Percentiles rank a stretch among this genome's conserved stretches.
phyloP scores from a whole-genome alignment of 2,113 vertebrate species.

The Myotis lucifugus region DNA sequence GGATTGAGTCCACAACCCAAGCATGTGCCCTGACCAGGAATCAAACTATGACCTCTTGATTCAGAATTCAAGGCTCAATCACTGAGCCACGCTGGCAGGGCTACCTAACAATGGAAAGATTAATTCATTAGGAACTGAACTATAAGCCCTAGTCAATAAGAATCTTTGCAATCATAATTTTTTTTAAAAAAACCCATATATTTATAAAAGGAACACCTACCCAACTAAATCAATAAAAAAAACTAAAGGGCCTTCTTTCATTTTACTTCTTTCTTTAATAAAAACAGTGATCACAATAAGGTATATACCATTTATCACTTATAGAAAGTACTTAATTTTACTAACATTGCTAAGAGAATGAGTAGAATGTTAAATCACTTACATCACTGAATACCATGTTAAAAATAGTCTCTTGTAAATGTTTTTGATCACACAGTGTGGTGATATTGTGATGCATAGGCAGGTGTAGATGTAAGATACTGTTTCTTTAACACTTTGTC shows the following conservation, averaged over 20 bases:
- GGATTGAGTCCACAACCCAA: too few relatives aligned
- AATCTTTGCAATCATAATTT: not conserved
- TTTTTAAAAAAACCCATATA: not conserved
- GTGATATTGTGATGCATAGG: conserved; percentile 77
- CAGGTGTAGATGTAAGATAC: conserved; percentile 76
- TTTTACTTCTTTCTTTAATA: not conserved
- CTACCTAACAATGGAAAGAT: not conserved
- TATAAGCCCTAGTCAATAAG: not conserved
- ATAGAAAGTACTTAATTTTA: not conserved
- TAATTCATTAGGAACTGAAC: conserved; percentile 7
- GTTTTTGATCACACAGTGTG: conserved; percentile 56
- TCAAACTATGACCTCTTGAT: too few relatives aligned
- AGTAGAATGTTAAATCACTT: conserved; percentile 61
- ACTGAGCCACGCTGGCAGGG: too few relatives aligned
- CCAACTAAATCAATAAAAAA: not conserved
- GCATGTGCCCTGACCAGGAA: too few relatives aligned
- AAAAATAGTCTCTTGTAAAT: conserved; percentile 36
- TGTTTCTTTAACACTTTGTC: conserved; percentile 86
- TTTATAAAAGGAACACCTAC: not conserved
- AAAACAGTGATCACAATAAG: not conserved
- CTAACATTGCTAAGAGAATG: conserved; percentile 17
- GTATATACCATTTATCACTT: not conserved
- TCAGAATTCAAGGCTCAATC: too few relatives aligned
- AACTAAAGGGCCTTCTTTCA: not conserved
- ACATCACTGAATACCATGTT: conserved; percentile 13